Evolutionary conservation across 2,113 vertebrate species (phyloP).

Genomic region (Hemiscyllium ocellatum): DNA sequence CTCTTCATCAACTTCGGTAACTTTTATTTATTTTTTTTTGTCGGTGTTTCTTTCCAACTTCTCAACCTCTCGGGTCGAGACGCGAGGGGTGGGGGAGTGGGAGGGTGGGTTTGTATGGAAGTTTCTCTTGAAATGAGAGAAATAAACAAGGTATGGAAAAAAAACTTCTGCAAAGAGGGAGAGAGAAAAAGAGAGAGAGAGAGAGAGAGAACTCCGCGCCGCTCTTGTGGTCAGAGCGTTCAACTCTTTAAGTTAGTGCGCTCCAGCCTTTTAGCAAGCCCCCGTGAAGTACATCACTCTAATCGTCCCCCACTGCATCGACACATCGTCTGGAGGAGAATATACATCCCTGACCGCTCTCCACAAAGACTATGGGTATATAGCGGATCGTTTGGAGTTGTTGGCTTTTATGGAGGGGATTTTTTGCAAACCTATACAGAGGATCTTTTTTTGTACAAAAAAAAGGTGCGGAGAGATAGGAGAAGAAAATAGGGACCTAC

Average conservation of each 20-base stretch:
- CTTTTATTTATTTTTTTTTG: conserved; percentile 52
- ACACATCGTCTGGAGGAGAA: conserved; percentile 35
- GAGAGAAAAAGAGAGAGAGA: too few species aligned
- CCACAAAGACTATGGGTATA: conserved; percentile 30
- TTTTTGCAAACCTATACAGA: conserved; percentile 27
- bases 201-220: conserved; percentile 22
- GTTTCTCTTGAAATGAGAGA: conserved; percentile 40
- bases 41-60: conserved; percentile 44
- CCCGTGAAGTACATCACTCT: conserved; percentile 13
- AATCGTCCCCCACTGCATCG: conserved; percentile 28
- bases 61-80: conserved; percentile 42
- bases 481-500: conserved; percentile 68
- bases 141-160: conserved; percentile 27
- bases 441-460: background rate
- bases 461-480: conserved; percentile 34
- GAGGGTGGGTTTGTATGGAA: conserved; percentile 38
- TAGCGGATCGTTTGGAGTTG: conserved; percentile 24
- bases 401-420: conserved; percentile 1
- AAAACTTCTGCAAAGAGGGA: background rate
- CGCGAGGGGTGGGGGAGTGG: conserved; percentile 36
- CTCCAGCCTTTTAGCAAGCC: conserved; percentile 30
- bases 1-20: conserved; percentile 76
- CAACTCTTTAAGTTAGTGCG: conserved; percentile 29
- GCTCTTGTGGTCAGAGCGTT: conserved; percentile 33
- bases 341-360: conserved; percentile 33